Evolutionary conservation across 2,888 invertebrate species (phyloP).

Genomic region (Glyphotaelius pellucidus): DNA sequence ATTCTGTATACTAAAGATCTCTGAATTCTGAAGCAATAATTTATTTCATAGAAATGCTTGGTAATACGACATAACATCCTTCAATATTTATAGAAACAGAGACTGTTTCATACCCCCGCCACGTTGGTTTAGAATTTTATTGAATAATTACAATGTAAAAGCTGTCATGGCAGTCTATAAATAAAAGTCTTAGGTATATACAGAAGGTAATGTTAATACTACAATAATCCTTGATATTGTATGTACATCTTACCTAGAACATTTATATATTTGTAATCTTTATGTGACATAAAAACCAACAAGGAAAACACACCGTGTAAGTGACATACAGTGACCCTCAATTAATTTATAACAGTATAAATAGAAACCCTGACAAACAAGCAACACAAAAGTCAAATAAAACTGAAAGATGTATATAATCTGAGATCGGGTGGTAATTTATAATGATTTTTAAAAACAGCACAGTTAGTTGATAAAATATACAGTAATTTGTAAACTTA

Average conservation of each 20-base stretch:
- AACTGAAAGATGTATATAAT: neutral
- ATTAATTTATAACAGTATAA: neutral
- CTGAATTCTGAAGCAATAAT: too few relatives aligned
- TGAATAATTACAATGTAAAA: neutral
- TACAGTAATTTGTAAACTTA: conserved; percentile 76
- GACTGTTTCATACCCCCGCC: neutral
- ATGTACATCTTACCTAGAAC: neutral
- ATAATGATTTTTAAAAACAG: neutral
- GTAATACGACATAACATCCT: neutral
- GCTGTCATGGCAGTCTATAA: neutral
- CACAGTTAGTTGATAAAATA: neutral
- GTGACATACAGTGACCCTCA: neutral
- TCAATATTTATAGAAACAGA: neutral
- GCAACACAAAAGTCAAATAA: neutral
- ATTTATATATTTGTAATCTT: neutral
- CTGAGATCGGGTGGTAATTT: neutral
- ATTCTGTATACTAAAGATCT: too few relatives aligned
- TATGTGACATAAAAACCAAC: neutral
- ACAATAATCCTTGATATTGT: neutral
- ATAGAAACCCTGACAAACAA: neutral
- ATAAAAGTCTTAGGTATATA: neutral
- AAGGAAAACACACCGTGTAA: neutral
- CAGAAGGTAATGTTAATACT: neutral
- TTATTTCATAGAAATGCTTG: neutral
- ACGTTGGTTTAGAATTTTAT: neutral